Conservation (phyloP, 2,113 vertebrate species). For the Erpornis zantholeuca region DNA sequence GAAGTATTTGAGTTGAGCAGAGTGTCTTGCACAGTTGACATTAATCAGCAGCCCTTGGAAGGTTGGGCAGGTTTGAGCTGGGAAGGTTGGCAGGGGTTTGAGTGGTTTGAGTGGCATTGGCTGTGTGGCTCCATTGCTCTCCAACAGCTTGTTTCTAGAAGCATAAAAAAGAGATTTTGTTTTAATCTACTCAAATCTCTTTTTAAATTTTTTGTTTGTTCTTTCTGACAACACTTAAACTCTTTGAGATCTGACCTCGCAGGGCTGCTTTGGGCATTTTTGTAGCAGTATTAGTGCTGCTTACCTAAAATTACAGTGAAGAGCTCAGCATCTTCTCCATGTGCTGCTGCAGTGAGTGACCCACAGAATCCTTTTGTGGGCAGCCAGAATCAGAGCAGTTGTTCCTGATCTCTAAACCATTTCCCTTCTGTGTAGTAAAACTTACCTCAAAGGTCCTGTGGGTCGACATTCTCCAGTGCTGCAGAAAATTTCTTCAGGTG, state of each 20-base stretch:
- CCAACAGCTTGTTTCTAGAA: not conserved
- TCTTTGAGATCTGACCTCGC: not conserved
- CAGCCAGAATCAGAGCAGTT: not conserved
- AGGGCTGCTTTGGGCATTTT: not conserved
- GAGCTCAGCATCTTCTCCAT: not conserved
- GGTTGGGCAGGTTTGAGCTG: not conserved
- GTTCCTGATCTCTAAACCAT: not conserved
- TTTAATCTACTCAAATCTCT: conserved; percentile 27
- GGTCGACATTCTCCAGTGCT: not conserved
- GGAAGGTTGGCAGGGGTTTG: not conserved
- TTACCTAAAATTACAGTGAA: not conserved
- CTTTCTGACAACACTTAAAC: not conserved
- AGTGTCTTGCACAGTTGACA: not conserved
- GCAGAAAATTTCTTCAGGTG: not conserved
- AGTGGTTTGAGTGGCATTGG: not conserved
- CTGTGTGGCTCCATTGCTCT: not conserved
- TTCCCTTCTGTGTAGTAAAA: not conserved
- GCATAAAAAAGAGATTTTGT: not conserved
- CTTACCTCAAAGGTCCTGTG: not conserved
- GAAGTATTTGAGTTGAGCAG: not conserved
- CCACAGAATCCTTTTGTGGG: not conserved
- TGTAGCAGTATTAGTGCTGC: not conserved
- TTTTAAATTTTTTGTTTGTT: not conserved
- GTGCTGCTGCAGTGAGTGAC: not conserved
- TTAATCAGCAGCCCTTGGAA: not conserved